Percentiles rank a stretch among this genome's conserved stretches.
phyloP scores from a whole-genome alignment of 2,113 vertebrate genomes.

The Xenopus tropicalis region DNA sequence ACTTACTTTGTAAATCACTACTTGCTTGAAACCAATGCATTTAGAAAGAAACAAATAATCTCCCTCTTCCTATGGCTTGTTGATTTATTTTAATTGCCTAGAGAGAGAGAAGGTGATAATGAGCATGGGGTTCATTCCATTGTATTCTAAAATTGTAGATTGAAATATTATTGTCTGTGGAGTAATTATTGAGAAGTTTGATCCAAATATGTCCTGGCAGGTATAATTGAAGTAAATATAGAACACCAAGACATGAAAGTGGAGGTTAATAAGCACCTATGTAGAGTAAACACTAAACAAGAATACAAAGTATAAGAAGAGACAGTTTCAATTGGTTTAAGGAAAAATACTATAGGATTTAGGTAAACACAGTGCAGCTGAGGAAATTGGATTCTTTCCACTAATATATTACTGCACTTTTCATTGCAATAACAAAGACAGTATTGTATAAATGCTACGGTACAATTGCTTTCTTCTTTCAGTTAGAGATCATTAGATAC shows the following conservation, averaged over 20 bases:
- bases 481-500: no score
- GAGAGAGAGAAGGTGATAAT: neutral
- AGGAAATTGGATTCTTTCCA: constrained; percentile 7
- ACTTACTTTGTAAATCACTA: neutral
- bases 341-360: neutral
- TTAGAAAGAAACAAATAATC: neutral
- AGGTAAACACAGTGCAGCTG: neutral
- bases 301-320: neutral
- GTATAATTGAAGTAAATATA: constrained; percentile 9
- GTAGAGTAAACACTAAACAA: neutral
- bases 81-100: neutral
- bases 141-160: neutral
- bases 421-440: neutral
- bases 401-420: neutral
- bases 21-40: neutral
- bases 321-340: constrained; percentile 9
- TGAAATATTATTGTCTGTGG: constrained; percentile 15
- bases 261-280: constrained; percentile 1
- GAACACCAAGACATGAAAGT: neutral
- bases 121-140: neutral
- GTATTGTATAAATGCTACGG: neutral
- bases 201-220: constrained; percentile 3
- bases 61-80: neutral
- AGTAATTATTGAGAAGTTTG: constrained; percentile 19
- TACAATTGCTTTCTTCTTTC: no score